phyloP scores from a whole-genome alignment of 2,113 vertebrate species.

The Colinus virginianus region DNA sequence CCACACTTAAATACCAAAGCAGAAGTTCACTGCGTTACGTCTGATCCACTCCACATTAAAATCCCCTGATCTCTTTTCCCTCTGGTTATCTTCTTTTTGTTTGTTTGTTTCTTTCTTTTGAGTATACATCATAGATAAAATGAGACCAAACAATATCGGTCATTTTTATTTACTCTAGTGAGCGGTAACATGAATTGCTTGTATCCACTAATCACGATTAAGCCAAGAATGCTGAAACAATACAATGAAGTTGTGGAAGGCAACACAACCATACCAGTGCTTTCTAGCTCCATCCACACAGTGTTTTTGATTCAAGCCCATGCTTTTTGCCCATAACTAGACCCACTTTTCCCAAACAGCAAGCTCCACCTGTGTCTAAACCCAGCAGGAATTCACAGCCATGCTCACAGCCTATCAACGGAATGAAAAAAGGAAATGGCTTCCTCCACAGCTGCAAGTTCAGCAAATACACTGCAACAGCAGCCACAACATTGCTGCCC shows the following conservation, averaged over 20 bases:
- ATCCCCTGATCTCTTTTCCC: neutral
- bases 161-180: neutral
- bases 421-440: accelerated
- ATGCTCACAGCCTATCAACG: neutral
- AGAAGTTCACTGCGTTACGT: neutral
- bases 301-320: neutral
- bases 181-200: neutral
- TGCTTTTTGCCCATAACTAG: neutral
- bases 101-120: neutral
- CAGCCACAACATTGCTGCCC: neutral
- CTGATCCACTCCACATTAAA: neutral
- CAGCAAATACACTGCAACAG: neutral
- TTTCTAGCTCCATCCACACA: neutral
- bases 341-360: neutral
- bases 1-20: neutral
- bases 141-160: neutral
- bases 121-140: neutral
- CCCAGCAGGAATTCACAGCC: neutral
- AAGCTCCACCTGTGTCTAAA: accelerated
- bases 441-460: neutral
- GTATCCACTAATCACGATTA: neutral
- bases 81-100: neutral
- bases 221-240: neutral
- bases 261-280: neutral
- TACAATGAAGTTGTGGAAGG: neutral